Base-by-base conservation (phyloP, 1,140 invertebrate species). In the Aphelenchoides fujianensis region DNA sequence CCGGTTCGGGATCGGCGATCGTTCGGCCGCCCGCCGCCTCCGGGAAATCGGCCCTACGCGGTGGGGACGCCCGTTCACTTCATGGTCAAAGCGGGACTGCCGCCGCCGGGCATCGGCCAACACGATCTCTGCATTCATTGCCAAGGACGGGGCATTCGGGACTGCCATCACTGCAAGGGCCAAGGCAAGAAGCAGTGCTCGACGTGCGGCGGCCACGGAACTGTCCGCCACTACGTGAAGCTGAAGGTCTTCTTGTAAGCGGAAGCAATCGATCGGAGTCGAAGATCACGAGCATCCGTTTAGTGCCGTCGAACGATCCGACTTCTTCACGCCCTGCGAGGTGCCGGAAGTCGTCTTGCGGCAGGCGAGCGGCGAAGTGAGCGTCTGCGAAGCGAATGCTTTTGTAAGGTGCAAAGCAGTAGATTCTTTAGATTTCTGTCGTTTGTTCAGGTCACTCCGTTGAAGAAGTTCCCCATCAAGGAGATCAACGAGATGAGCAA, bases 81-180 rank as follows among this genome's bases (percentile, higher is more conserved):
- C 69, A 84, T 84, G 83, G 78, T 75, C 1, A 83, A 84, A 52
- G 82, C 82, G 3, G 82, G 82, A 12, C 75, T 83, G 7, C 82
- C 82, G 34, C 82, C 82, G 16, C 82, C 82, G 32, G 82, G 82
- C 64, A 80, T 83, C 35, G 82, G 82, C 27, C 72, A 78, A 9
- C 81, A 84, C 48, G 82, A 83, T 69, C 41, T 83, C n/a, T 83
- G 82, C 71, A 76, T 84, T 48, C 80, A 82, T 66, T 83, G 82
- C 57, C 81, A 84, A 35, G 76, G 77, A 23, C 31, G 79, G 12
- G 81, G 83, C n/a, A 77, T 83, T 12, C 72, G 74, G 19, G 81
- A 84, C 35, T 83, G 82, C 36, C 71, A 79, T 53, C 82, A 83
- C n/a, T 83, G 82, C 61, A 84, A 84, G 71, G 82, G 82, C 1